Evolutionary conservation across 2,888 invertebrate species (phyloP).

Genomic region (Aelia acuminata): DNA sequence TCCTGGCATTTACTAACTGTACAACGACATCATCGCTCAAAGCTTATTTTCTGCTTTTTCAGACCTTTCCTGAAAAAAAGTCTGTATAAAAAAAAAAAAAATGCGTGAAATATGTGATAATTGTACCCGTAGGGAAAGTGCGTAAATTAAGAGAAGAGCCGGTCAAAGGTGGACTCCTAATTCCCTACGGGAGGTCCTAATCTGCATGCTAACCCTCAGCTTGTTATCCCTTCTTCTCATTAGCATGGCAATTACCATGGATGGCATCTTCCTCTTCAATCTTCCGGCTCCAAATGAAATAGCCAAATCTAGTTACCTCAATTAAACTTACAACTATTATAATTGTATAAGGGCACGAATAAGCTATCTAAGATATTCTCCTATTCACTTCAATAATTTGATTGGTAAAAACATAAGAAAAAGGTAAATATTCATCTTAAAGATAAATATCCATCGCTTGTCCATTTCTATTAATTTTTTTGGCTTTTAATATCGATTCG

Average conservation of each 20-base stretch:
- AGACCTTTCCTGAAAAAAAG: neutral
- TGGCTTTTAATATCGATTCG: too few species aligned
- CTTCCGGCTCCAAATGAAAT: neutral
- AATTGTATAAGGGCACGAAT: neutral
- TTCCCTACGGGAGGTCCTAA: neutral
- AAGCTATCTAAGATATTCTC: neutral
- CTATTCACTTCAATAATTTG: too few species aligned
- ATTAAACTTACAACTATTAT: neutral
- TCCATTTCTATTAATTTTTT: too few species aligned
- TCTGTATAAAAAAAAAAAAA: neutral
- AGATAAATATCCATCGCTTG: too few species aligned
- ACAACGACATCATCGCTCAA: too few species aligned
- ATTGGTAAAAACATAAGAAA: too few species aligned
- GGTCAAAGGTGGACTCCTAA: neutral
- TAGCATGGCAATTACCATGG: slow-evolving; percentile 4
- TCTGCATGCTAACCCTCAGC: neutral
- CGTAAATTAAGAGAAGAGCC: neutral
- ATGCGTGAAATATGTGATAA: neutral
- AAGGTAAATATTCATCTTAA: too few species aligned
- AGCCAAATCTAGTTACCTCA: neutral
- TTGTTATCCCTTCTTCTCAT: neutral
- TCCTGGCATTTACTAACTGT: too few species aligned
- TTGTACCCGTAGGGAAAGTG: neutral
- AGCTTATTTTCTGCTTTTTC: neutral
- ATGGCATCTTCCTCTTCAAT: neutral